Conservation (phyloP, 2,113 vertebrate species). For the Oostethus manadensis region DNA sequence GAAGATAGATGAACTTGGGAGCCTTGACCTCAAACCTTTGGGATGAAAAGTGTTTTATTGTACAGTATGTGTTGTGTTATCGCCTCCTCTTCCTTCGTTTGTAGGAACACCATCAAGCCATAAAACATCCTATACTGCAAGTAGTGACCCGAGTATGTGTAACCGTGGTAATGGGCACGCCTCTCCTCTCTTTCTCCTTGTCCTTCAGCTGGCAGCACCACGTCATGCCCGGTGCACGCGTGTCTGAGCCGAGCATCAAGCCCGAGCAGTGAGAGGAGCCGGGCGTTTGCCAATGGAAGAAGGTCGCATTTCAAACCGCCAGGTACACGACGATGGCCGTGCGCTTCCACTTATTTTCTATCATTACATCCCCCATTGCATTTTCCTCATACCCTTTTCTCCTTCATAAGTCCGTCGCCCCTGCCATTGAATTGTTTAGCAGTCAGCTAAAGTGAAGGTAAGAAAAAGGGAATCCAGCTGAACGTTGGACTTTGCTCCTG, state of each 20-base stretch:
- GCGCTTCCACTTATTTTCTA: not conserved
- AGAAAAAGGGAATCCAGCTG: constrained; percentile 20
- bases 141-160: not conserved
- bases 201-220: constrained; percentile 47
- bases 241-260: constrained; percentile 48
- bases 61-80: too few species aligned
- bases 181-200: constrained; percentile 6
- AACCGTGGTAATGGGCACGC: constrained; percentile 1
- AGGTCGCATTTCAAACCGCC: constrained; percentile 52
- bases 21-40: too few species aligned
- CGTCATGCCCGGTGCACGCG: constrained; percentile 35
- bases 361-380: constrained; percentile 1
- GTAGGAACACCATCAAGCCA: not conserved
- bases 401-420: not conserved
- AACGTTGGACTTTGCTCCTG: constrained; percentile 18
- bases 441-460: not conserved
- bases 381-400: not conserved
- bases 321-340: constrained; percentile 31
- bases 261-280: constrained; percentile 13
- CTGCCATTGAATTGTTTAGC: not conserved
- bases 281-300: constrained; percentile 60
- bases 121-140: too few species aligned
- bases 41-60: too few species aligned
- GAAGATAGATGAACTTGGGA: too few species aligned
- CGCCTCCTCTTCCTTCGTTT: not conserved